Conservation (phyloP, 2,797 vertebrate genomes). For the Phaenicophaeus curvirostris region DNA sequence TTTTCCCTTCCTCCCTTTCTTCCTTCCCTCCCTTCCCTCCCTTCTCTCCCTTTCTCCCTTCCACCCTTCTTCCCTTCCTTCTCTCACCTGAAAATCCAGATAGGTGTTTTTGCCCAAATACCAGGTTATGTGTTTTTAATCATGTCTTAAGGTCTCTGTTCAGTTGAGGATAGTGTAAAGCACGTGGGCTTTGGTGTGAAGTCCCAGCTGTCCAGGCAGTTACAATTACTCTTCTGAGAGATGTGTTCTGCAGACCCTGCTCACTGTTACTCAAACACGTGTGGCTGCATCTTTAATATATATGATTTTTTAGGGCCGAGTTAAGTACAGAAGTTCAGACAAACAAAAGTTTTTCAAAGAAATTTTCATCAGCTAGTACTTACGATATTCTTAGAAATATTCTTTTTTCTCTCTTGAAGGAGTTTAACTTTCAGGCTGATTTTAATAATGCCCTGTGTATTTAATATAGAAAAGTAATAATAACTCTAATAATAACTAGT, state of each 20-base stretch:
- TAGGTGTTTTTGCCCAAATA: not conserved
- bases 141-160: not conserved
- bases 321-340: not conserved
- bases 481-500: not conserved
- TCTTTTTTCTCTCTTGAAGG: not conserved
- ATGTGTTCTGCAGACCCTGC: not conserved
- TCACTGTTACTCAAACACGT: not conserved
- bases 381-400: not conserved
- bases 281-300: not conserved
- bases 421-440: not conserved
- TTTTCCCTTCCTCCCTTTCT: too few species aligned
- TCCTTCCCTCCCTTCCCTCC: too few species aligned
- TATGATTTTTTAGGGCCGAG: not conserved
- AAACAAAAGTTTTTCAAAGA: not conserved
- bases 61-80: too few species aligned
- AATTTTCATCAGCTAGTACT: not conserved
- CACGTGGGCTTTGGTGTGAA: not conserved
- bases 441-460: not conserved
- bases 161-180: not conserved
- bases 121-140: rapidly evolving
- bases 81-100: not conserved
- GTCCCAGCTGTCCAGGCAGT: not conserved
- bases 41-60: too few species aligned
- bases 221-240: not conserved
- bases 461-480: not conserved